Base-by-base conservation (phyloP, 2,888 invertebrate species). In the Brenthis hecate region DNA sequence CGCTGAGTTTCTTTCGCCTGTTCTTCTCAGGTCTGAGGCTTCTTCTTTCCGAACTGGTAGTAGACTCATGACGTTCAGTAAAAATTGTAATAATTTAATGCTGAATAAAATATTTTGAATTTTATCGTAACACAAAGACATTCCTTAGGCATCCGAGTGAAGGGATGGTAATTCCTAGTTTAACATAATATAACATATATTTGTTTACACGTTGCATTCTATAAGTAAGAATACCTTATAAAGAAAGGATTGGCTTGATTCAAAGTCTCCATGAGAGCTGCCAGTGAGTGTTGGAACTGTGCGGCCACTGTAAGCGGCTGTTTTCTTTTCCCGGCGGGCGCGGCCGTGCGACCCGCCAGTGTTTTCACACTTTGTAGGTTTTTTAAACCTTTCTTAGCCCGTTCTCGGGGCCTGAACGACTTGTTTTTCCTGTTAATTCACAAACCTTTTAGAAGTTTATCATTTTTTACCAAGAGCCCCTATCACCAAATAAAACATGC, bases 351-450 rank as follows among this genome's bases (percentile, higher is more conserved):
- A 3, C 97, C 97, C 1, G 98, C 97, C 65, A 98, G 92, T 5
- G 97, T 98, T 91, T 98, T 98, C 72, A 98, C 96, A 64, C 97
- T 97, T 90, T 98, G 97, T 69, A 98, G 94, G 90, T 98, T 98
- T 87, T 98, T 97, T 82, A 98, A 92, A 68, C 97, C 97, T 84
- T 98, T 96, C 89, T 97, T 96, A 80, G 97, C 95, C 68, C 97
- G 94, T 86, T 97, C 96, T 66, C 97, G 94, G n/a, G 97, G 97
- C 79, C 97, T 95, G 92, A 97, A 97, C 72, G 97, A 97, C 91
- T 98, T 97, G 94, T 97, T 97, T 93, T 97, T 98, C 96, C 98
- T 98, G 93, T 77, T 72, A 73, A 80, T 74, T 48, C 66, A 63
- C 2, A 55, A 48, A 55, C 56, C 28, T 57, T 57, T 66, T 43